Conservation (phyloP, 2,797 vertebrate genomes). For the Acrocephalus scirpaceus region DNA sequence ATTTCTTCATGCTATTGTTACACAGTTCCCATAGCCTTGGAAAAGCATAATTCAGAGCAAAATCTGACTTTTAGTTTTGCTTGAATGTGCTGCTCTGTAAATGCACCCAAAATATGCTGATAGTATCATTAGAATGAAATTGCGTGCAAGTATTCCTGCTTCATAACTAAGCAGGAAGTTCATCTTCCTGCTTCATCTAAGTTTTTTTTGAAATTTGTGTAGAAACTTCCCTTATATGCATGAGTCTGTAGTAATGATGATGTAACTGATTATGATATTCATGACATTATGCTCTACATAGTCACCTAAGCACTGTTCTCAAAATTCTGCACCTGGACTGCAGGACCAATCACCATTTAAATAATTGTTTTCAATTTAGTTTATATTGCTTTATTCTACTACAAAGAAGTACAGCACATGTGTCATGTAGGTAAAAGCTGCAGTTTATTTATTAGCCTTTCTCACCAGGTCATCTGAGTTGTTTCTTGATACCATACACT, state of each 20-base stretch:
- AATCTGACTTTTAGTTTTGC: background rate
- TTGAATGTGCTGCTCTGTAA: background rate
- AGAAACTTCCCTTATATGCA: background rate
- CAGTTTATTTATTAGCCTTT: background rate
- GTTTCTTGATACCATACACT: background rate
- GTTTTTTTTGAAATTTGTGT: background rate
- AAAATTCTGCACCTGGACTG: no score
- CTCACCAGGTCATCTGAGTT: background rate
- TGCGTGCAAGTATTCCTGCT: accelerated
- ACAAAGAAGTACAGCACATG: background rate
- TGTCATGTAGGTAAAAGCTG: background rate
- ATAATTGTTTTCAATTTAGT: background rate
- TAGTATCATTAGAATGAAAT: background rate
- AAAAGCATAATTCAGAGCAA: background rate
- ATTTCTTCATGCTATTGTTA: background rate
- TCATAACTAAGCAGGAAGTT: background rate
- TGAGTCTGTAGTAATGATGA: background rate
- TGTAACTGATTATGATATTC: background rate
- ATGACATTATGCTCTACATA: background rate
- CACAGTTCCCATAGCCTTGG: background rate
- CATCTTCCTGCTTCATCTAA: background rate
- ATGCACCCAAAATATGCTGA: background rate
- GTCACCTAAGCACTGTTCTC: background rate
- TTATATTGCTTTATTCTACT: background rate
- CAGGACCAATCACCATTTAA: background rate